phyloP scores from a whole-genome alignment of 2,113 vertebrate genomes.

The Mugil cephalus region DNA sequence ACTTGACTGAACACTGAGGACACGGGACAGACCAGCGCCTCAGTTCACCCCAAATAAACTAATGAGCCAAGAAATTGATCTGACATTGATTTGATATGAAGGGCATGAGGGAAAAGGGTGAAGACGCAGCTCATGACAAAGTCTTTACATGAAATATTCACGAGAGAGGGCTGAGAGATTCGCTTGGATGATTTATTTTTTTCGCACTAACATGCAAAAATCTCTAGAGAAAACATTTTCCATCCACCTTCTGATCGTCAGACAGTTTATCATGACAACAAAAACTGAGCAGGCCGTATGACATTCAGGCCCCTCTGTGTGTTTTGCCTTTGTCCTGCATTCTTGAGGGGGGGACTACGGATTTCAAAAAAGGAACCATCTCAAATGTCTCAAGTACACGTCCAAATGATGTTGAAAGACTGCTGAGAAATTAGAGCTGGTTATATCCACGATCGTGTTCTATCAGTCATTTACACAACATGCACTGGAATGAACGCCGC shows the following conservation, averaged over 20 bases:
- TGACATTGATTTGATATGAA: conserved; percentile 42
- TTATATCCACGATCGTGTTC: not conserved
- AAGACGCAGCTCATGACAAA: not conserved
- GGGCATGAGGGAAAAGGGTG: not conserved
- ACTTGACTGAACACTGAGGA: conserved; percentile 22
- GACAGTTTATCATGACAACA: not conserved
- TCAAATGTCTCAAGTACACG: not conserved
- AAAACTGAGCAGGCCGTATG: not conserved
- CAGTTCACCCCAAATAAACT: conserved; percentile 16
- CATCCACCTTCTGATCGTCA: not conserved
- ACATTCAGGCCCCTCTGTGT: not conserved
- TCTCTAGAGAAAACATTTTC: too few relatives aligned
- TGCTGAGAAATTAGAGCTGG: conserved; percentile 1
- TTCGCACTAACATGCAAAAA: too few relatives aligned
- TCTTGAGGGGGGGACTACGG: not conserved
- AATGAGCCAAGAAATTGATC: conserved; percentile 37
- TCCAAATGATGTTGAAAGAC: not conserved
- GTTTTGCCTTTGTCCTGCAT: not conserved
- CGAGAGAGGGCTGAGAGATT: not conserved
- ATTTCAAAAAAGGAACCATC: not conserved
- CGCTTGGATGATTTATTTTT: not conserved
- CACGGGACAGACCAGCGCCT: conserved; percentile 14
- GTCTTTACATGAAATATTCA: not conserved
- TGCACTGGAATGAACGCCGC: conserved; percentile 1
- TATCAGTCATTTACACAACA: conserved; percentile 24